Percentiles rank a stretch among this genome's conserved stretches.
Conservation (phyloP, 2,797 vertebrate genomes). For the Hyperoplus lanceolatus region DNA sequence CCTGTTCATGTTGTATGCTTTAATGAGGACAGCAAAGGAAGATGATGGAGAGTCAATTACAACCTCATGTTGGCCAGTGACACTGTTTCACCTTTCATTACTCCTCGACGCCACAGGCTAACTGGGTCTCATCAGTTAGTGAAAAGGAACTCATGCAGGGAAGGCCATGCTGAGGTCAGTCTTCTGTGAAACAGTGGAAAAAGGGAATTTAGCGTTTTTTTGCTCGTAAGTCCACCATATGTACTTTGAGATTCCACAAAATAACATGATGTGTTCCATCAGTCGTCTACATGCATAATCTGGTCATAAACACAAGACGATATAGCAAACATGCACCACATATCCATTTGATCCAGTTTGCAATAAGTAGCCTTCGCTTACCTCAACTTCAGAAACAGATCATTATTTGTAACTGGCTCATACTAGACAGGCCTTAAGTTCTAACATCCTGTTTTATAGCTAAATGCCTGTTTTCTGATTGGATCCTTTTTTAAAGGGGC, state of each 20-base stretch:
- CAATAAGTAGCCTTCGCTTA: background rate
- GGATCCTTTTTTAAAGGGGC: background rate
- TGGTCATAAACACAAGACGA: background rate
- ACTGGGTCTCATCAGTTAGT: constrained; percentile 75
- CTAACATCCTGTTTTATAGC: background rate
- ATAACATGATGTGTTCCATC: constrained; percentile 6
- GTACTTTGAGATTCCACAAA: constrained; percentile 1
- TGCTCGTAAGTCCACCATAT: background rate
- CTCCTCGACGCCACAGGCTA: constrained; percentile 73
- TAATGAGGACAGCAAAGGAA: constrained; percentile 78
- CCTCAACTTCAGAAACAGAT: background rate
- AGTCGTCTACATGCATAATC: background rate
- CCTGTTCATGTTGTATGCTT: constrained; percentile 74
- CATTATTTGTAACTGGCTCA: background rate
- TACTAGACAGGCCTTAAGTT: background rate
- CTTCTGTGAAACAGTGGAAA: constrained; percentile 34
- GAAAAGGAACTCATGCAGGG: constrained; percentile 64
- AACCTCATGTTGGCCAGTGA: constrained; percentile 73
- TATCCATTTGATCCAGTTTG: background rate
- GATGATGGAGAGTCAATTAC: constrained; percentile 83
- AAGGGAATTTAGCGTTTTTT: constrained; percentile 14
- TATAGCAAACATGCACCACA: background rate
- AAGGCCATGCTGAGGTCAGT: constrained; percentile 41
- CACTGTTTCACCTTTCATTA: constrained; percentile 83
- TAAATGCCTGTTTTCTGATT: background rate